phyloP scores from a whole-genome alignment of 2,113 vertebrate species.

The Pongo abelii region DNA sequence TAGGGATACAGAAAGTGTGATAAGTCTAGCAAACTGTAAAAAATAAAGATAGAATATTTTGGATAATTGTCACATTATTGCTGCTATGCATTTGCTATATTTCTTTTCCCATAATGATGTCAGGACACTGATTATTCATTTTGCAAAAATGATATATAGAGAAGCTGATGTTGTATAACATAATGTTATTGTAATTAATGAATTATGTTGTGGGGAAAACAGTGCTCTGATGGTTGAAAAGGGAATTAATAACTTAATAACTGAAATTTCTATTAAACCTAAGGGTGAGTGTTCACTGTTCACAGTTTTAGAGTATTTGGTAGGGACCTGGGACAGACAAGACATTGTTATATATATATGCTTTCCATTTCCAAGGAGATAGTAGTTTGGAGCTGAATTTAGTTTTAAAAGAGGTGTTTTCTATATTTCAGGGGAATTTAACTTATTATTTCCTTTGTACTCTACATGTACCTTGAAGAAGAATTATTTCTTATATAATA shows the following conservation, averaged over 20 bases:
- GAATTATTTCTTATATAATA: neutral
- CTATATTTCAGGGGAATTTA: neutral
- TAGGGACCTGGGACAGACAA: fast-evolving
- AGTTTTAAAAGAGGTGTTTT: neutral
- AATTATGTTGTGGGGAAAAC: neutral
- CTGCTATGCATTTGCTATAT: neutral
- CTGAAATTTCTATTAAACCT: slow-evolving; percentile 38
- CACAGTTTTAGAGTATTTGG: neutral
- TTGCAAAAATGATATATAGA: neutral
- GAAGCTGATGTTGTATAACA: neutral
- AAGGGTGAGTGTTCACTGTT: neutral
- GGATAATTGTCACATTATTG: neutral
- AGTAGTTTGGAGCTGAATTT: neutral
- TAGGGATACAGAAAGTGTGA: neutral
- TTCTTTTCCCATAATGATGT: neutral
- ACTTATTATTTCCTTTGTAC: neutral
- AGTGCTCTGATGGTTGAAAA: neutral
- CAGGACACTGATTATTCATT: slow-evolving; percentile 37
- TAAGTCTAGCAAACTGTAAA: slow-evolving; percentile 6
- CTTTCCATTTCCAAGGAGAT: neutral
- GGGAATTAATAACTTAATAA: slow-evolving; percentile 40
- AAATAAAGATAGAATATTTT: neutral
- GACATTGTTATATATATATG: neutral
- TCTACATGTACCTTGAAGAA: neutral
- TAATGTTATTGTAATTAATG: slow-evolving; percentile 30